Conservation (phyloP, 2,113 vertebrate genomes). For the Ceratotherium simum region DNA sequence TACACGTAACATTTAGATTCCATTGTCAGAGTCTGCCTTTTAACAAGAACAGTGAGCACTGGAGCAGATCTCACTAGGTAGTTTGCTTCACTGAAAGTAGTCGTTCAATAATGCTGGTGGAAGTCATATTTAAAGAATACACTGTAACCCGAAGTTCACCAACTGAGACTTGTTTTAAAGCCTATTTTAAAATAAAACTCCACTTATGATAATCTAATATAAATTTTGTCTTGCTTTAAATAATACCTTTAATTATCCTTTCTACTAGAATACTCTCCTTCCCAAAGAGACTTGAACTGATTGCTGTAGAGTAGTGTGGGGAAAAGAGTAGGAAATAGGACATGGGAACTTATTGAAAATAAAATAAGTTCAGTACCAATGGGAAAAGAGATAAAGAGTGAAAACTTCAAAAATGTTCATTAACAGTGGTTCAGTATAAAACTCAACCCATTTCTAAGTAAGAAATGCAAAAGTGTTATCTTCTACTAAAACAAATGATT, state of each 20-base stretch:
- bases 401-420: background rate
- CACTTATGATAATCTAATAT: constrained; percentile 31
- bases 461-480: constrained; percentile 24
- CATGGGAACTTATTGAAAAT: constrained; percentile 64
- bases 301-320: constrained; percentile 41
- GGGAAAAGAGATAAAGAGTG: constrained; percentile 57
- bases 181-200: constrained; percentile 30
- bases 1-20: background rate
- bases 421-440: constrained; percentile 2
- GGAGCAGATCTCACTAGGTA: background rate
- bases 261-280: constrained; percentile 51
- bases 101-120: background rate
- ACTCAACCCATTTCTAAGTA: constrained; percentile 44
- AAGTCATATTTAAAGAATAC: constrained; percentile 43
- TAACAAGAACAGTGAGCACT: background rate
- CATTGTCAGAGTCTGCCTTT: background rate
- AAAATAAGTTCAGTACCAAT: constrained; percentile 65
- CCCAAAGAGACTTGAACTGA: constrained; percentile 69
- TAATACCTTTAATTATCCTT: constrained; percentile 72
- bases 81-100: background rate
- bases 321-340: constrained; percentile 65
- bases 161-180: constrained; percentile 3
- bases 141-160: constrained; percentile 46
- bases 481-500: constrained; percentile 13
- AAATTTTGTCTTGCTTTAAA: constrained; percentile 58